These are phyloP conservation scores for Apostichopus japonicus DNA, from an alignment of 35 echinoderm and acorn worm genomes.

Conservation along the genomic window DNA sequence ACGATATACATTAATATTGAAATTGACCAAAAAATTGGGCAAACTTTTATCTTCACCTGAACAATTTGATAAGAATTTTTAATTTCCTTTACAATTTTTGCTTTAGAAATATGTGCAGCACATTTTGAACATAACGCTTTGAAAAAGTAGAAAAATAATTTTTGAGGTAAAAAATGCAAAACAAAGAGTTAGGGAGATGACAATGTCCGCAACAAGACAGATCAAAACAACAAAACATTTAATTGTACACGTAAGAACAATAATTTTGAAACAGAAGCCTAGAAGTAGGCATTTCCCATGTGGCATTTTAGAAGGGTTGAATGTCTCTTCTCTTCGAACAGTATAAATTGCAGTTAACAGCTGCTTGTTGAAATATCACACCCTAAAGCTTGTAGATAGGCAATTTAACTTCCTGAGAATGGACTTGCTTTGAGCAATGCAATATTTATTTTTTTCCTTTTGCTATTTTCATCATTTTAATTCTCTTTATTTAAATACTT, in stretches of 20 bases:
- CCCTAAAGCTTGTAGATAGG: slow-evolving; percentile 52
- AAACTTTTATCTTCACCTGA: not conserved
- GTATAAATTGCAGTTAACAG: slow-evolving; percentile 58
- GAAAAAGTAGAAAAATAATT: slow-evolving; percentile 17
- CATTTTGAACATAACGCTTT: slow-evolving; percentile 10
- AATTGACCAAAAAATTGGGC: not conserved
- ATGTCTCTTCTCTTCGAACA: slow-evolving; percentile 28
- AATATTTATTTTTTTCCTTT: slow-evolving; percentile 3
- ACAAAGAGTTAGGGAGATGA: not conserved
- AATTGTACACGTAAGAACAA: not conserved
- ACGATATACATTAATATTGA: not conserved
- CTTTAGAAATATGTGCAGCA: slow-evolving; percentile 21
- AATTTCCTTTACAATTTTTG: not conserved
- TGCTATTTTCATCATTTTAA: slow-evolving; percentile 1
- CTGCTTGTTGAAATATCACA: slow-evolving; percentile 49
- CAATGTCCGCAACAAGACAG: not conserved
- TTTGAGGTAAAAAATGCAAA: slow-evolving; percentile 3
- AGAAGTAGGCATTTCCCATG: slow-evolving; percentile 9
- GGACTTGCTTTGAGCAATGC: slow-evolving; percentile 58
- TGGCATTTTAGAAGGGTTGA: not conserved
- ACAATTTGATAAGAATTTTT: slow-evolving; percentile 11
- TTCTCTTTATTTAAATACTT: slow-evolving; percentile 42
- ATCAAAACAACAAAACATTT: not conserved
- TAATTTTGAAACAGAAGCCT: not conserved
- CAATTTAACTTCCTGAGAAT: slow-evolving; percentile 62